These are phyloP conservation scores for Crenichthys baileyi DNA, from an alignment of 2,797 vertebrate species.

Conservation along the genomic window DNA sequence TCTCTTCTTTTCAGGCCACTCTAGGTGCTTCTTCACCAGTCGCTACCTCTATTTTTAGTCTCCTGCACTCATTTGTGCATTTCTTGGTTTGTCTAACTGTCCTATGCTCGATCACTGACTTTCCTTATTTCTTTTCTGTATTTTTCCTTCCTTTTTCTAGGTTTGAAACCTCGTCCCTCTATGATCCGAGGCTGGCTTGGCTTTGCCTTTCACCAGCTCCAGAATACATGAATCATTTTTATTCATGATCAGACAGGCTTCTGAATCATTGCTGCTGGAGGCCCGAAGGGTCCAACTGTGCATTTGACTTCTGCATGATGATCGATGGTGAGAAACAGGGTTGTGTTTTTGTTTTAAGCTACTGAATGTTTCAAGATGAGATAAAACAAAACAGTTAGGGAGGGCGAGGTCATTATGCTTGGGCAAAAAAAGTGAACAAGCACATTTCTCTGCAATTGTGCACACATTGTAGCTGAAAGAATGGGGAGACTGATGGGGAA, in stretches of 20 bases:
- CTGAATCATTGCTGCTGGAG: slow-evolving; percentile 67
- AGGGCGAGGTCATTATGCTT: slow-evolving; percentile 31
- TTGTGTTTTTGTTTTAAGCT: slow-evolving; percentile 11
- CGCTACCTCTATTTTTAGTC: slow-evolving; percentile 64
- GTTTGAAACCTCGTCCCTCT: slow-evolving; percentile 21
- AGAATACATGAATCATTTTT: slow-evolving; percentile 68
- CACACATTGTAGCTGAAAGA: slow-evolving; percentile 18
- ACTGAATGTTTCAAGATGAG: slow-evolving; percentile 44
- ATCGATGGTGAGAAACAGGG: slow-evolving; percentile 69
- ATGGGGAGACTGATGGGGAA: slow-evolving; percentile 38
- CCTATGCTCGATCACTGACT: slow-evolving; percentile 27
- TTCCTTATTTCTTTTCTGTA: neutral
- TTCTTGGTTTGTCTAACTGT: slow-evolving; percentile 42
- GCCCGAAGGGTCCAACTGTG: slow-evolving; percentile 61
- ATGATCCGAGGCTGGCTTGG: slow-evolving; percentile 30
- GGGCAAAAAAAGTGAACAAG: slow-evolving; percentile 13
- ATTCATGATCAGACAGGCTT: slow-evolving; percentile 68
- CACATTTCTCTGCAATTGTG: slow-evolving; percentile 19
- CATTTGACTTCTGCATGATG: slow-evolving; percentile 45
- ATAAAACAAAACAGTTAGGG: slow-evolving; percentile 39
- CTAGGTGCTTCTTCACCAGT: slow-evolving; percentile 50
- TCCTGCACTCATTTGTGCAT: slow-evolving; percentile 47
- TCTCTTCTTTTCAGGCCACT: slow-evolving; percentile 57
- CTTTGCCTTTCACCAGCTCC: slow-evolving; percentile 44
- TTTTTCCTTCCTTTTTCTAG: neutral